Base-by-base conservation (phyloP, 2,888 invertebrate species). In the Caenorhabditis sp. region DNA sequence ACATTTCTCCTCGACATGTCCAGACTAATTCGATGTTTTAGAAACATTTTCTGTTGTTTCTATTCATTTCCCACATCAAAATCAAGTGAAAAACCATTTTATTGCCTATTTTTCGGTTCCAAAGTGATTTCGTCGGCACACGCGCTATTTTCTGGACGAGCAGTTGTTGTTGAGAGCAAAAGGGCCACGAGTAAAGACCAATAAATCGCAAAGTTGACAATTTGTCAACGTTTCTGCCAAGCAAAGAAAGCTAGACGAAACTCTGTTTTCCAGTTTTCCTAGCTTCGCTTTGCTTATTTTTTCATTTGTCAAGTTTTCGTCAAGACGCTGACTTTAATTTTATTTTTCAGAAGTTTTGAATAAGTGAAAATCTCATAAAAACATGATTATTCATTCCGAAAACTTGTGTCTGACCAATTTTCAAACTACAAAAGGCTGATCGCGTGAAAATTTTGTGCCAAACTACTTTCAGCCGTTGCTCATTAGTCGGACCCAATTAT, bases 181-280 rank as follows among this genome's bases (percentile, higher is more conserved):
- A 37, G n/a, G 15, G 8, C 13, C 45, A 41, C 11, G 45, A 55
- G 45, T 55, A n/a, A 56, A 45, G 53, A 56, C 55, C 65, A 65
- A 65, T 56, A 65, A 65, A 65, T 65, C 43, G 63, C 27, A 27
- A 53, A 63, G 48, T 63, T 63, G 53, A 32, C 50, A 27, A 39
- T 53, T 35, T 46, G 32, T 26, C 24, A 48, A 59, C 46, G 35
- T 63, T 55, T 45, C 53, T n/a, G n/a, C n/a, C n/a, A n/a, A n/a
- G n/a, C n/a, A n/a, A n/a, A n/a, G 30, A 26, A 13, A 35, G 35
- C 35, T 30, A 13, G 35, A 22, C 7, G 32, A 41, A 41, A 41
- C 17, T 53, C 35, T 53, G 20, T 43, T 63, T 45, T 53, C 27
- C 17, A 26, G 39, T 27, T 61, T 43, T 43, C n/a, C 7, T 7